Evolutionary conservation across 1,140 invertebrate genomes (phyloP), one percentile per base, ranked within the genome.

Genomic region (Sycophila sp.): DNA sequence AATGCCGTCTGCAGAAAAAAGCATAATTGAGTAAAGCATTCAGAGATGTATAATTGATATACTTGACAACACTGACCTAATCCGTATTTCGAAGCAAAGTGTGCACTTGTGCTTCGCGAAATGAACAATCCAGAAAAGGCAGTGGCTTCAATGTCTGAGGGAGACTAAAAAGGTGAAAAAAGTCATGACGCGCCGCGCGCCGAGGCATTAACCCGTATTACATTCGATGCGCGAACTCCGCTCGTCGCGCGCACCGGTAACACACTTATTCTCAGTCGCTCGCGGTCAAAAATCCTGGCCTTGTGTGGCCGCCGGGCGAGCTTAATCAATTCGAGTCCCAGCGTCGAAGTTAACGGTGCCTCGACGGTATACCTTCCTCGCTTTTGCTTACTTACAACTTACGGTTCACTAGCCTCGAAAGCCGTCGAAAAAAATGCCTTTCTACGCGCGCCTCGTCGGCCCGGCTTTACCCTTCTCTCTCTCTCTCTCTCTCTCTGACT

Each of bases 401-500:
- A 71, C 69, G 69, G 69, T 71, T 71, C 60, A 71, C 60, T 71
- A 71, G 60, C 69, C 69, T 71, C 69, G 42, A 71, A 70, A 71
- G 36, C n/a, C n/a, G 42, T 28, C 30, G 11, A 63, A 70, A 63
- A 53, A 49, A 63, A 56, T 59, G n/a, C 42, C 55, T 68, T 59
- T 59, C 55, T 51, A 36, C 26, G 22, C 40, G 26, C 30, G 26
- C 36, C 51, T 26, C 19, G 32, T 8, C 19, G 6, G 36, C 30
- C 10, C 40, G 17, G 38, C 13, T 24, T 24, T 15, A 10, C n/a
- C n/a, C n/a, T n/a, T n/a, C n/a, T n/a, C n/a, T n/a, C n/a, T n/a
- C n/a, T n/a, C n/a, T n/a, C n/a, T n/a, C n/a, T n/a, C n/a, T n/a
- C n/a, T n/a, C n/a, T n/a, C n/a, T n/a, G n/a, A n/a, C n/a, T n/a